phyloP scores from a whole-genome alignment of 2,113 vertebrate genomes.

The Gymnobelideus leadbeateri region DNA sequence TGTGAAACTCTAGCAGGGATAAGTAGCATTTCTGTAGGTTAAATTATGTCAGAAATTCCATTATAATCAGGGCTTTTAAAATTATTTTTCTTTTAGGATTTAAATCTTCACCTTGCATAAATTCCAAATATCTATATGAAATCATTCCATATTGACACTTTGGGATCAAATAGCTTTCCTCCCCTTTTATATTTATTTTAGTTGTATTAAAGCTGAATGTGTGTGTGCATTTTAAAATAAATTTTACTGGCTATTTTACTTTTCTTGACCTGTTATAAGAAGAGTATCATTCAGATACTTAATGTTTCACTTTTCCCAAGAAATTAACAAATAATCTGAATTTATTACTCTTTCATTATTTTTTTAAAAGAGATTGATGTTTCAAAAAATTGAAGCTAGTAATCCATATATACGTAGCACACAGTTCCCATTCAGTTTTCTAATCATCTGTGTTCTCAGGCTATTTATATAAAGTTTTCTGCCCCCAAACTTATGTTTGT shows the following conservation, averaged over 20 bases:
- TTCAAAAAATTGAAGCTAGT: background rate
- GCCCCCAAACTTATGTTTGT: background rate
- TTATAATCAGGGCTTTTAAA: background rate
- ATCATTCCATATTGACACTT: constrained; percentile 31
- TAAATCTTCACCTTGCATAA: background rate
- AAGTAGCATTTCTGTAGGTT: background rate
- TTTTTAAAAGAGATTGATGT: background rate
- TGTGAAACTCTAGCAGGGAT: background rate
- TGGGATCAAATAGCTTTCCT: constrained; percentile 50
- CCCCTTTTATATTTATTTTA: constrained; percentile 53
- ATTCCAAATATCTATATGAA: background rate
- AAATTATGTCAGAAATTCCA: background rate
- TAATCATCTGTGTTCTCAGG: accelerated
- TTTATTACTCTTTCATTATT: background rate
- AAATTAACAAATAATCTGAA: accelerated
- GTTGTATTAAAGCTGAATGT: constrained; percentile 67
- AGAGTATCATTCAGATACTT: background rate
- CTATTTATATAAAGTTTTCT: background rate
- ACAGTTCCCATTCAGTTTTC: background rate
- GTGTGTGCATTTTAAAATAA: constrained; percentile 79
- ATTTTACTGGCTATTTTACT: constrained; percentile 63
- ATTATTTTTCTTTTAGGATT: constrained; percentile 7
- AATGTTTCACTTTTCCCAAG: background rate
- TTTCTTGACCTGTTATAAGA: background rate
- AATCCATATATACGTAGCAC: background rate